Percentiles rank a stretch among this genome's conserved stretches.
phyloP scores from a whole-genome alignment of 2,113 vertebrate genomes.

The Nothobranchius furzeri region DNA sequence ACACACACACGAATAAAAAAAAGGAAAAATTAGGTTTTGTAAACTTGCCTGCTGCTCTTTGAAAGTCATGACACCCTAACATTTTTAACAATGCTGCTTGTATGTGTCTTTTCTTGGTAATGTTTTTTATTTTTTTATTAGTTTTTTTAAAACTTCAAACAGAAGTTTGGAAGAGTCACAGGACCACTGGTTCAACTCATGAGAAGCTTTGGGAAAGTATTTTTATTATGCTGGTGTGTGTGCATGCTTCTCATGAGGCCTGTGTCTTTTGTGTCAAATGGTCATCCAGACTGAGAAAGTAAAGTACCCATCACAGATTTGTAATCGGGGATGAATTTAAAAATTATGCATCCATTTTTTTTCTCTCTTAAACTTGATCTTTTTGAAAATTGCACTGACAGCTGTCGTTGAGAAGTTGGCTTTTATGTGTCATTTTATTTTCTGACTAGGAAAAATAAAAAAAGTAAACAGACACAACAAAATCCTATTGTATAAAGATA shows the following conservation, averaged over 20 bases:
- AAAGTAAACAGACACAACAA: slow-evolving; percentile 76
- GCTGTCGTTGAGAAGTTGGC: slow-evolving; percentile 81
- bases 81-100: slow-evolving; percentile 88
- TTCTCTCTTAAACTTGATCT: slow-evolving; percentile 81
- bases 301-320: slow-evolving; percentile 45
- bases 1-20: slow-evolving; percentile 4
- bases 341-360: slow-evolving; percentile 72
- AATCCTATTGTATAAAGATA: slow-evolving; percentile 79
- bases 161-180: slow-evolving; percentile 73
- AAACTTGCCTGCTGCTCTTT: slow-evolving; percentile 74
- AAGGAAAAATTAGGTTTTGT: slow-evolving; percentile 61
- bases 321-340: slow-evolving; percentile 69
- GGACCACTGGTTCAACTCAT: slow-evolving; percentile 70
- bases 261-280: slow-evolving; percentile 27
- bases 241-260: slow-evolving; percentile 50
- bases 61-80: slow-evolving; percentile 83
- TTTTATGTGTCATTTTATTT: slow-evolving; percentile 78
- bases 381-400: slow-evolving; percentile 89
- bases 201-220: slow-evolving; percentile 68
- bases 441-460: slow-evolving; percentile 78
- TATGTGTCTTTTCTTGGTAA: slow-evolving; percentile 59
- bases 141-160: slow-evolving; percentile 58
- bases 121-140: slow-evolving; percentile 43
- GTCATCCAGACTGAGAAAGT: slow-evolving; percentile 49
- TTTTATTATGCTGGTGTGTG: slow-evolving; percentile 22